Evolutionary conservation across 2,113 vertebrate genomes (phyloP), one percentile per base, ranked within the genome.

Genomic region (Aspiorhynchus laticeps): DNA sequence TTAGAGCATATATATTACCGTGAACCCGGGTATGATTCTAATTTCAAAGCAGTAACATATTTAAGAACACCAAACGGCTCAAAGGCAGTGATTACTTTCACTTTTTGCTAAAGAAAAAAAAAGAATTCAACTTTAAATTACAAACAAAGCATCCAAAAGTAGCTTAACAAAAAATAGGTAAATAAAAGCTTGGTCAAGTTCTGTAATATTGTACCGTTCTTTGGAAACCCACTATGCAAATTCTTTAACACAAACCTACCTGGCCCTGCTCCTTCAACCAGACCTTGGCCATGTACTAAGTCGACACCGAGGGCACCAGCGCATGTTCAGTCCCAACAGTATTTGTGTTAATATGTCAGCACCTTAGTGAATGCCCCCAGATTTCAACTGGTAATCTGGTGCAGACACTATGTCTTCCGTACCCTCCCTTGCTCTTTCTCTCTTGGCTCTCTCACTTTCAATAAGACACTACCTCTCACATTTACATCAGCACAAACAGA

Each of bases 281-380:
- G 19, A 80, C 4, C 15, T 31, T 46, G 26, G 67, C 31, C 51
- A 76, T 82, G 77, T 41, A 85, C 38, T 51, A 43, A 63, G 73
- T 17, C 14, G 7, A 82, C 56, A 77, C 41, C 7, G 41, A 36
- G 2, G 51, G 56, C 61, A 83, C 65, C 74, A 84, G 48, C 41
- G 81, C 33, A 82, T 85, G 80, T 84, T 83, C 61, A 85, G 74
- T 85, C 53, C 41, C n/a, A 38, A 41, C 74, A 80, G 28, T 80
- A 81, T 85, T 76, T 87, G 83, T 84, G 69, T 48, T 69, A 88
- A 86, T 82, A 86, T 82, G 84, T 85, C 88, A 80, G 75, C 74
- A 59, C 67, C 74, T 21, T 12, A 53, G 65, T 31, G 73, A 86
- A 61, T 74, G 75, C n/a, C 87, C 59, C 43, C 19, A 53, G 77